Evolutionary conservation across 2,888 invertebrate species (phyloP).

Genomic region (Agriopis leucophaearia): DNA sequence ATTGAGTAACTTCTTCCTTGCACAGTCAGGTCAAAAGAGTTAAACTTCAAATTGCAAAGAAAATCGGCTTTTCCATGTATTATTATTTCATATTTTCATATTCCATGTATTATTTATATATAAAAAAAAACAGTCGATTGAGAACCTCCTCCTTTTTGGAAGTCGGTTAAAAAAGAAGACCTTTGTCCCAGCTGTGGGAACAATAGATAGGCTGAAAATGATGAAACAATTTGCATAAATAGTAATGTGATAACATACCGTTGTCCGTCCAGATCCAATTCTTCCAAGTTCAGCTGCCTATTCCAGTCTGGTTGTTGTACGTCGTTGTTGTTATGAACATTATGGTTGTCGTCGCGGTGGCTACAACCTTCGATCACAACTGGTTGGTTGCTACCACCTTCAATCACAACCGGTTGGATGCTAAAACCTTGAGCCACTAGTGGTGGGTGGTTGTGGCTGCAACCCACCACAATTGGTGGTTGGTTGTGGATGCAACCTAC

Average conservation of each 20-base stretch:
- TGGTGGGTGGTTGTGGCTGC: neutral
- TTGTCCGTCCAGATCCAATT: neutral
- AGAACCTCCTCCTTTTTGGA: too few species aligned
- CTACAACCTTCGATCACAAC: slow-evolving; percentile 7
- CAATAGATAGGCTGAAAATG: too few species aligned
- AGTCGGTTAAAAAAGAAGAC: too few species aligned
- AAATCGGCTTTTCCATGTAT: too few species aligned
- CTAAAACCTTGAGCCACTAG: neutral
- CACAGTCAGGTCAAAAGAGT: too few species aligned
- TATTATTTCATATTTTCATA: too few species aligned
- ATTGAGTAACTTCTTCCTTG: too few species aligned
- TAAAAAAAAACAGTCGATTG: too few species aligned
- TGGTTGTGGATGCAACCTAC: neutral
- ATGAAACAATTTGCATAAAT: neutral
- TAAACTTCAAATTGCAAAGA: too few species aligned
- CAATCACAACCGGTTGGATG: neutral
- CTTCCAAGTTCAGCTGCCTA: neutral
- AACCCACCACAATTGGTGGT: neutral
- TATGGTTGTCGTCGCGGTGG: slow-evolving; percentile 9
- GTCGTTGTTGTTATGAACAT: slow-evolving; percentile 22
- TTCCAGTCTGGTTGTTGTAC: slow-evolving; percentile 9
- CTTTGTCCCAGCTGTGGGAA: too few species aligned
- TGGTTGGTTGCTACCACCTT: neutral
- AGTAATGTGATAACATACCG: neutral
- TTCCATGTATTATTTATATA: too few species aligned